Base-by-base conservation (phyloP, 2,888 invertebrate genomes). In the Tinea semifulvella region DNA sequence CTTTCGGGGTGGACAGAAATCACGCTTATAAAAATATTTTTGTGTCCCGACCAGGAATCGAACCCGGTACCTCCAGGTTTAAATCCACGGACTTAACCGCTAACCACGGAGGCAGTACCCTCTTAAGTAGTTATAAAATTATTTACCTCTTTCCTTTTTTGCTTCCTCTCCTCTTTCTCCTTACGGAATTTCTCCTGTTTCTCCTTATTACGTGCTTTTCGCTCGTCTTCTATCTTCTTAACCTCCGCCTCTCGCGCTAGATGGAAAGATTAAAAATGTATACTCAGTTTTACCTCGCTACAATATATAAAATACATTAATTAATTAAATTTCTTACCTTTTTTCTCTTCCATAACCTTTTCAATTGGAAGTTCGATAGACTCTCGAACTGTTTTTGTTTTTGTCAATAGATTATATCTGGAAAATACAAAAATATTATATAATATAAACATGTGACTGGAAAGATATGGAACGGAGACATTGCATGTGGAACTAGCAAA, bases 331-430 rank as follows among this genome's bases (percentile, higher is more conserved):
- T n/a, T 8, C 17, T 46, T 56, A 2, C 52, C 53, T 11, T 60
- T 63, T 55, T 74, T 80, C 60, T 80, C 81, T 52, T 73, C 77
- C 13, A 81, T 50, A 2, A 77, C 68, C 51, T 77, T 63, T 49
- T 79, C 75, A 0, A 80, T 57, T 0, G 81, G 80, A n/a, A 81
- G 64, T 50, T 79, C 72, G 4, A 77, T 39, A 10, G 71, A 65
- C 26, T 68, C 65, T 43, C 79, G 73, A 1, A 70, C 68, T 6
- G 67, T 65, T 56, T 76, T 79, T 0, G 80, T 81, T 48, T 68
- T 71, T 0, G 80, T 79, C 28, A 80, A 50, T 69, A 80, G 70
- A 56, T 65, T 79, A 58, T 74, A 79, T 48, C 80, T 80, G 50
- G 16, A 7, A 42, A n/a, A n/a, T n/a, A n/a, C n/a, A n/a, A n/a